Base-by-base conservation (phyloP, 2,888 invertebrate genomes). In the Phlogophora meticulosa region DNA sequence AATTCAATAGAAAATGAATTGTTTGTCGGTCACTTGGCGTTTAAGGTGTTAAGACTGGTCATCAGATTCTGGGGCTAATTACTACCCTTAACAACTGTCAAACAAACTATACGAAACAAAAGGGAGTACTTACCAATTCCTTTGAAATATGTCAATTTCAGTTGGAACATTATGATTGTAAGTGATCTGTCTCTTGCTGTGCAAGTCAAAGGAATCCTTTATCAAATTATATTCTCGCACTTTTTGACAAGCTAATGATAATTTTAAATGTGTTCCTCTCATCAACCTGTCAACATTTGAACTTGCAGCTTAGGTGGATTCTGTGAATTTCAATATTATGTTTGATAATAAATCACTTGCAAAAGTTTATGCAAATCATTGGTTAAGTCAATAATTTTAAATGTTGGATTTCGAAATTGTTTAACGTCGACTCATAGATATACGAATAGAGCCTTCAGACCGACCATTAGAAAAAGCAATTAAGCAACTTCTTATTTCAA, bases 201-300 rank as follows among this genome's bases (percentile, higher is more conserved):
- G 53, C 45, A 52, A 43, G 20, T 48, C 32, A 61, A 63, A 24
- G 20, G 1, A 43, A 51, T 42, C 11, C 15, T 66, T 73, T 48
- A 11, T 40, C 58, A 66, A 56, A 68, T 52, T 34, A 15, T 51
- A 57, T 52, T 67, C 34, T 65, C 40, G n/a, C 52, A 53, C n/a
- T 45, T 42, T 36, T 64, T 68, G 70, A 72, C 65, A 72, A 63
- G 48, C 46, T 78, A 45, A 73, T 68, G 52, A 62, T 48, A 52
- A 59, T 73, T 71, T 66, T 46, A 51, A 80, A 75, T 67, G 55
- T 62, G 65, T 59, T 62, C 17, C 58, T 46, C 62, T 51, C 69
- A 66, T 75, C 71, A 63, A 67, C 10, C 67, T 65, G 68, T 68
- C 76, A 67, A 17, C 40, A 15, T 64, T 72, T 55, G 63, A 36